A percentile compares a stretch with the other conserved stretches of the same genome.
These are phyloP conservation scores for Oscheius onirici DNA, from an alignment of 2,888 invertebrate species.

Conservation along the genomic window DNA sequence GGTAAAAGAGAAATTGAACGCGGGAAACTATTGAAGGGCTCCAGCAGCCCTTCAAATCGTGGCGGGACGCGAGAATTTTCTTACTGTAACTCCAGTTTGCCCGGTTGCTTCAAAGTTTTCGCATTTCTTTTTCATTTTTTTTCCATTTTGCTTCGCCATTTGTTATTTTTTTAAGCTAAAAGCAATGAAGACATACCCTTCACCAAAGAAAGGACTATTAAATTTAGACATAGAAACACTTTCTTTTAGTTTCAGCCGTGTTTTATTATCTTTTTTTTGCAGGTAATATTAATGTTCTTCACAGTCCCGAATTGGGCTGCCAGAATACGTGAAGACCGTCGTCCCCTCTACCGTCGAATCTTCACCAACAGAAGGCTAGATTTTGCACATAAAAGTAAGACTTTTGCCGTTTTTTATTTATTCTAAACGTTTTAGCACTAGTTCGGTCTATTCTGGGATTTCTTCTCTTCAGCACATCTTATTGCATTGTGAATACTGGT, in stretches of 20 bases:
- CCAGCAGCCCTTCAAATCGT: too few species aligned
- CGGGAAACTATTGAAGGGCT: background rate
- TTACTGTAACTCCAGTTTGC: background rate
- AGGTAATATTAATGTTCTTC: slow-evolving; percentile 46
- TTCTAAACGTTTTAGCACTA: slow-evolving; percentile 46
- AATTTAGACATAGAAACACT: background rate
- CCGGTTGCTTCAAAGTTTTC: background rate
- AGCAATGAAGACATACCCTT: too few species aligned
- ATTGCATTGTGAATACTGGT: slow-evolving; percentile 61
- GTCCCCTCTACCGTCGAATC: slow-evolving; percentile 69
- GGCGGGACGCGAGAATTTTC: background rate
- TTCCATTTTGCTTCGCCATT: too few species aligned
- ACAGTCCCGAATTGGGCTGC: slow-evolving; percentile 46
- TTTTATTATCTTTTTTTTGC: too few species aligned
- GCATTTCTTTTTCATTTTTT: background rate
- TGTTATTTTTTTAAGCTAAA: too few species aligned
- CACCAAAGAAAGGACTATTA: too few species aligned
- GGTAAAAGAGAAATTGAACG: background rate
- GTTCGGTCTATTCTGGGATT: slow-evolving; percentile 65
- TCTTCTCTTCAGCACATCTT: slow-evolving; percentile 63
- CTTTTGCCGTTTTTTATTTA: background rate
- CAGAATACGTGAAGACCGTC: slow-evolving; percentile 56
- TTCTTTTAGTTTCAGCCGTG: background rate
- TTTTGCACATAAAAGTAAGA: slow-evolving; percentile 65
- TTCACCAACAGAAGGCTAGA: slow-evolving; percentile 69